These are phyloP conservation scores for Oryzias woworae DNA, from an alignment of 2,113 vertebrate species.

Conservation along the genomic window DNA sequence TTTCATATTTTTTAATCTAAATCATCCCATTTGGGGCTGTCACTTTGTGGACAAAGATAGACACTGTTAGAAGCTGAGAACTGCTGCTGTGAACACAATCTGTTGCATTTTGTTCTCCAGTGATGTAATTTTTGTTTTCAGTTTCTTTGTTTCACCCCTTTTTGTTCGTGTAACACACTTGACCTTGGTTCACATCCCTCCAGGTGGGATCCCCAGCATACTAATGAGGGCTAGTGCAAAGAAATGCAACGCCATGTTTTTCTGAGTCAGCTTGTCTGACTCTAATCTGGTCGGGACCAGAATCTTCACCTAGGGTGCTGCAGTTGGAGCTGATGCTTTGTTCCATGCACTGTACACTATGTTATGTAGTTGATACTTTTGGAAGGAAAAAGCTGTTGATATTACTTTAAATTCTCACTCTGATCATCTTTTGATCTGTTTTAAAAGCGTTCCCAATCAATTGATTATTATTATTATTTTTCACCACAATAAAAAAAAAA, in stretches of 20 bases:
- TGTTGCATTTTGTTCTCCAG: slow-evolving; percentile 20
- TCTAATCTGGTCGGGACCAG: slow-evolving; percentile 55
- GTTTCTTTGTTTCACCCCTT: not conserved
- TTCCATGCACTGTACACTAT: slow-evolving; percentile 30
- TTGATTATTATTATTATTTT: too few species aligned
- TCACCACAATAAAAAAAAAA: too few species aligned
- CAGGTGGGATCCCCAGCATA: slow-evolving; percentile 65
- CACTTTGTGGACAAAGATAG: slow-evolving; percentile 28
- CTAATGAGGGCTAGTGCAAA: slow-evolving; percentile 61
- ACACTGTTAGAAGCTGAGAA: slow-evolving; percentile 39
- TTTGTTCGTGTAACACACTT: slow-evolving; percentile 54
- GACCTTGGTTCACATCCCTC: slow-evolving; percentile 69
- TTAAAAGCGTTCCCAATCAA: too few species aligned
- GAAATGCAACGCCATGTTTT: slow-evolving; percentile 39
- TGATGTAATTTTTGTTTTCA: slow-evolving; percentile 37
- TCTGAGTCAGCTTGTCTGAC: slow-evolving; percentile 43
- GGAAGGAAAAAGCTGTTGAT: slow-evolving; percentile 18
- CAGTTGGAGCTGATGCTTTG: slow-evolving; percentile 31
- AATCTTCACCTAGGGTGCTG: slow-evolving; percentile 40
- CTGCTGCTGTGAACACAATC: slow-evolving; percentile 28
- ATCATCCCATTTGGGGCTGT: slow-evolving; percentile 38
- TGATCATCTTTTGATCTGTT: too few species aligned
- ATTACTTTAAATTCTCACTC: not conserved
- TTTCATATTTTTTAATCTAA: slow-evolving; percentile 54
- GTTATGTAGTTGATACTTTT: slow-evolving; percentile 12